Conservation (phyloP, 2,797 vertebrate genomes). For the Takifugu rubripes region DNA sequence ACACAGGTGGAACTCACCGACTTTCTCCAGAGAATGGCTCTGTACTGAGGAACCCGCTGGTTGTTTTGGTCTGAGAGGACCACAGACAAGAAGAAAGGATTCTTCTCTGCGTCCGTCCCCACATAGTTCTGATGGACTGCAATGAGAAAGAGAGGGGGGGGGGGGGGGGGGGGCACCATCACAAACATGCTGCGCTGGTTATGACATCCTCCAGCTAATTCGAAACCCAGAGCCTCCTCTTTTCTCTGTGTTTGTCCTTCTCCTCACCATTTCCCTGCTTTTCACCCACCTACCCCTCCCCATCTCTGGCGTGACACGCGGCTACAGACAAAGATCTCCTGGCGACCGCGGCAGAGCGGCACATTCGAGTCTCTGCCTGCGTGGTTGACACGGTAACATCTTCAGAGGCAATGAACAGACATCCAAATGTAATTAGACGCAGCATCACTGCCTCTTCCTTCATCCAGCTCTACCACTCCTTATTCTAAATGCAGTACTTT, state of each 20-base stretch:
- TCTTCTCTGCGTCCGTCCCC: slow-evolving; percentile 93
- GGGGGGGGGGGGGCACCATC: too few species aligned
- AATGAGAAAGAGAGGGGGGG: too few species aligned
- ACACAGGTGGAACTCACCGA: slow-evolving; percentile 77
- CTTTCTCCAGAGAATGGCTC: slow-evolving; percentile 96
- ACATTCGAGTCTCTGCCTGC: slow-evolving; percentile 38
- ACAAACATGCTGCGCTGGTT: too few species aligned
- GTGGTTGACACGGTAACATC: slow-evolving; percentile 50
- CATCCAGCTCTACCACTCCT: slow-evolving; percentile 9
- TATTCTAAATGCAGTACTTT: not conserved
- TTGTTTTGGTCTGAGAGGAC: slow-evolving; percentile 98
- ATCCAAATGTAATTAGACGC: slow-evolving; percentile 53
- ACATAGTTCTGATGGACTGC: slow-evolving; percentile 97
- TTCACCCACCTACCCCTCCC: not conserved
- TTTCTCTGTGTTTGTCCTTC: not conserved
- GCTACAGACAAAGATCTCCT: slow-evolving; percentile 22
- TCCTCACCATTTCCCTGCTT: slow-evolving; percentile 10
- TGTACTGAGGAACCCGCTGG: slow-evolving; percentile 95
- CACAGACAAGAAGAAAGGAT: slow-evolving; percentile 95
- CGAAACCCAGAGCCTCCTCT: slow-evolving; percentile 2
- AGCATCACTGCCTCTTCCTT: slow-evolving; percentile 25
- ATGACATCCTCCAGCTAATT: not conserved
- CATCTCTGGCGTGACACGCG: not conserved
- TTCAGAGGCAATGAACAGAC: slow-evolving; percentile 40
- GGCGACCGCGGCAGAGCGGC: slow-evolving; percentile 17